A percentile compares a stretch with the other conserved stretches of the same genome.
These are phyloP conservation scores for Balaeniceps rex DNA, from an alignment of 2,113 vertebrate genomes.

Conservation along the genomic window DNA sequence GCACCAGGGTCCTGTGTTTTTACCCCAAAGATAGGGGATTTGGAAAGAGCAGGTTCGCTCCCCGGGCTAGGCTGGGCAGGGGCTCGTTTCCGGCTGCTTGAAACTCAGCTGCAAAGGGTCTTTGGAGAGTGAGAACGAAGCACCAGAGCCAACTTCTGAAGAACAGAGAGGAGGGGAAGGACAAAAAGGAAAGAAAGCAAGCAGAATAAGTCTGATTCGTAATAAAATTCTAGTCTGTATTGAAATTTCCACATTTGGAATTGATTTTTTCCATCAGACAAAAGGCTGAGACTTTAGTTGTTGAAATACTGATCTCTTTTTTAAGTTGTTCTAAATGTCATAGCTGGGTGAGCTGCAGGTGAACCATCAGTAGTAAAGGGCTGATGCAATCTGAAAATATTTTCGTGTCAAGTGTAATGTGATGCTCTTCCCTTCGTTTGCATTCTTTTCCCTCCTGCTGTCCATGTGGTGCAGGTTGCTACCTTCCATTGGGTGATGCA, in stretches of 20 bases:
- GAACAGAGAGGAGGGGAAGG: not conserved
- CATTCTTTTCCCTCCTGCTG: not conserved
- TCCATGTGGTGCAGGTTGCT: not conserved
- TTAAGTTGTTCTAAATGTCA: not conserved
- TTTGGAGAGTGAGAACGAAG: not conserved
- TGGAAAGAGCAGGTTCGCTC: not conserved
- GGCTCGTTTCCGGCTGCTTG: not conserved
- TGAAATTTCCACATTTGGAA: slow-evolving; percentile 47
- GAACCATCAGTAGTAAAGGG: not conserved
- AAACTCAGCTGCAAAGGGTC: not conserved
- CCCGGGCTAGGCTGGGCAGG: not conserved
- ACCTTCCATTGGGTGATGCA: not conserved
- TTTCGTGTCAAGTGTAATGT: not conserved
- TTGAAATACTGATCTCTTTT: not conserved
- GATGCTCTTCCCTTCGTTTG: not conserved
- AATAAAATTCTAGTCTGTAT: not conserved
- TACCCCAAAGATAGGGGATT: not conserved
- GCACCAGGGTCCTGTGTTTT: not conserved
- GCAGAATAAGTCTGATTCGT: not conserved
- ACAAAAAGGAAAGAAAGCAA: not conserved
- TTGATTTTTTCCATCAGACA: not conserved
- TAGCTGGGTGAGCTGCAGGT: not conserved
- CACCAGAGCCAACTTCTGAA: not conserved
- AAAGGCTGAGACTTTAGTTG: not conserved
- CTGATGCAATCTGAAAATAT: not conserved